Conservation (phyloP, 2,113 vertebrate species). For the Vicugna pacos region DNA sequence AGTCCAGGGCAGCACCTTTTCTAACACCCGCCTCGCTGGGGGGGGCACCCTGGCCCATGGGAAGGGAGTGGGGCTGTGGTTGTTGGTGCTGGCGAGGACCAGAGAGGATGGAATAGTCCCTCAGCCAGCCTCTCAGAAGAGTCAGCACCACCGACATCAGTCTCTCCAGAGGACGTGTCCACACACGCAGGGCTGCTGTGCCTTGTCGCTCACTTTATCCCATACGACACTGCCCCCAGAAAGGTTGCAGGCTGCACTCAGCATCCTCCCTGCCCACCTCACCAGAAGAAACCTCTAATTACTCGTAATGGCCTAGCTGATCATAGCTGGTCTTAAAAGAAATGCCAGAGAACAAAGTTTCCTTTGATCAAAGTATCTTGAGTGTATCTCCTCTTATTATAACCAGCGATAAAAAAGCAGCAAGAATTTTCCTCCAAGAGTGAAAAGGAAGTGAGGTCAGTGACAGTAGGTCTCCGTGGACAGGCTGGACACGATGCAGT, state of each 20-base stretch:
- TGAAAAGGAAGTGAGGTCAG: not conserved
- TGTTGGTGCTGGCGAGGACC: not conserved
- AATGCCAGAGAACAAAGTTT: not conserved
- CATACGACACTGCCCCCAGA: not conserved
- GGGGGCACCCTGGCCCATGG: fast-evolving
- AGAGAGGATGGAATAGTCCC: not conserved
- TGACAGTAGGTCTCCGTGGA: not conserved
- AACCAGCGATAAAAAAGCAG: not conserved
- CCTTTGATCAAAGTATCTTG: not conserved
- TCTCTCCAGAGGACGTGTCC: not conserved
- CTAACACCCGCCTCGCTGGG: not conserved
- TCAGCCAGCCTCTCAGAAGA: not conserved
- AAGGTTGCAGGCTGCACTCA: not conserved
- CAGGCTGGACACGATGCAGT: fast-evolving
- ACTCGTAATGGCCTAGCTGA: not conserved
- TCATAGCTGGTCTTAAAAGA: not conserved
- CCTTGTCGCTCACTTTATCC: not conserved
- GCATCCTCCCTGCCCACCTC: not conserved
- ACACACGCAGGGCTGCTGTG: fast-evolving
- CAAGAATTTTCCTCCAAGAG: not conserved
- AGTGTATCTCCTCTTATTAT: not conserved
- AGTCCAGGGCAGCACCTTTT: not conserved
- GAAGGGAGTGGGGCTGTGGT: not conserved
- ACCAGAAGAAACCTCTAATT: not conserved
- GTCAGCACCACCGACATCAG: fast-evolving